Percentiles rank a stretch among this genome's conserved stretches.
Conservation (phyloP, 2,797 vertebrate genomes). For the Capromys pilorides region DNA sequence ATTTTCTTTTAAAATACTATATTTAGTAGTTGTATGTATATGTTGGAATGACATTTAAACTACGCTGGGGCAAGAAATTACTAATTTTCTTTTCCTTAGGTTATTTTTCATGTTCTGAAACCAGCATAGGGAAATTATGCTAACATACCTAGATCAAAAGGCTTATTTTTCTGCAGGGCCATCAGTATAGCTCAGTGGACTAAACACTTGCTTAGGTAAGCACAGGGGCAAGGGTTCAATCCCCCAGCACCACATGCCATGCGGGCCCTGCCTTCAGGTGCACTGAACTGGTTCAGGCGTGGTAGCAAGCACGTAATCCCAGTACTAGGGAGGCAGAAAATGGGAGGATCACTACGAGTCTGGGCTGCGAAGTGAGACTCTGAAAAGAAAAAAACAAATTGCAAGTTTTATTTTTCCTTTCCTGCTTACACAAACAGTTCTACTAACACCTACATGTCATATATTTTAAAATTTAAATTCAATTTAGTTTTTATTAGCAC, state of each 20-base stretch:
- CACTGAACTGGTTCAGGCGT: too few species aligned
- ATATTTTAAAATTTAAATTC: not conserved
- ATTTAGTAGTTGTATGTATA: not conserved
- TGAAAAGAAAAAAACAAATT: too few species aligned
- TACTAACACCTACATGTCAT: not conserved
- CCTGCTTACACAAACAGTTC: not conserved
- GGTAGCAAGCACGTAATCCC: too few species aligned
- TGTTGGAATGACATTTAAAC: not conserved
- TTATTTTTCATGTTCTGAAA: not conserved
- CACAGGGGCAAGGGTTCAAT: too few species aligned
- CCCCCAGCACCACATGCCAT: too few species aligned
- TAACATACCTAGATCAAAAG: not conserved
- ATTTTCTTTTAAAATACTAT: not conserved
- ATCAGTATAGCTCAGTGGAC: too few species aligned
- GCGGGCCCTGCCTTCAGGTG: too few species aligned
- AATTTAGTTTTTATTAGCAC: not conserved
- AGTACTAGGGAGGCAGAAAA: too few species aligned
- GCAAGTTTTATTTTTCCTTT: not conserved
- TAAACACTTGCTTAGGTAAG: too few species aligned
- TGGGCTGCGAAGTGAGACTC: too few species aligned
- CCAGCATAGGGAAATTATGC: not conserved
- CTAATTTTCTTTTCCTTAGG: not conserved
- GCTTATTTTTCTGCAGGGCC: not conserved
- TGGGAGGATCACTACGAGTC: too few species aligned
- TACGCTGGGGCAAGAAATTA: not conserved